phyloP scores from a whole-genome alignment of 2,888 invertebrate genomes.

The Netelia melanura region DNA sequence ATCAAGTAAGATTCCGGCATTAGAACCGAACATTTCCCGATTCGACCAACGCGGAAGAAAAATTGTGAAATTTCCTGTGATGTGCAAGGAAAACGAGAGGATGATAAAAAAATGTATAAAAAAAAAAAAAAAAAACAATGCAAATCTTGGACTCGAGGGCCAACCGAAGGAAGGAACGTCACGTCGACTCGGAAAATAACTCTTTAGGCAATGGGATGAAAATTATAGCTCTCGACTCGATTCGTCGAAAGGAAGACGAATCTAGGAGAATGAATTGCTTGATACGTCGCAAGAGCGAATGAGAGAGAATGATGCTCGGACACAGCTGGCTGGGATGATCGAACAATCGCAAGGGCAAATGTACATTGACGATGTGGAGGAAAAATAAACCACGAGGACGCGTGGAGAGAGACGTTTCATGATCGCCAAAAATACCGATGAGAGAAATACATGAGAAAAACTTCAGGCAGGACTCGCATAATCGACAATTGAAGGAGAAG shows the following conservation, averaged over 20 bases:
- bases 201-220: neutral
- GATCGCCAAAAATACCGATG: conserved; percentile 2
- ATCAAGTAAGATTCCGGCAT: conserved; percentile 84
- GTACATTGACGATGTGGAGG: conserved; percentile 44
- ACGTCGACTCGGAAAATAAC: neutral
- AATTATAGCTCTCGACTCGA: neutral
- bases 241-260: neutral
- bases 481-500: conserved; percentile 13
- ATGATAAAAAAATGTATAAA: neutral
- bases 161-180: conserved; percentile 2
- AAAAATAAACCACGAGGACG: conserved; percentile 39
- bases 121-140: neutral
- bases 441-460: conserved; percentile 34
- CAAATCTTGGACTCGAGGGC: neutral
- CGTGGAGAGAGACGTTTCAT: conserved; percentile 18
- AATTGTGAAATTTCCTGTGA: too few relatives aligned
- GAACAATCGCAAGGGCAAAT: conserved; percentile 40
- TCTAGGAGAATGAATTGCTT: neutral
- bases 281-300: neutral
- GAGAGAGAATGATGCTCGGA: neutral
- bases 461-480: conserved; percentile 74
- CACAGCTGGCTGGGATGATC: neutral
- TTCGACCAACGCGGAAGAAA: neutral
- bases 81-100: neutral
- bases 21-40: conserved; percentile 54